Conservation (phyloP, 2,113 vertebrate species). For the Gopherus evgoodei region DNA sequence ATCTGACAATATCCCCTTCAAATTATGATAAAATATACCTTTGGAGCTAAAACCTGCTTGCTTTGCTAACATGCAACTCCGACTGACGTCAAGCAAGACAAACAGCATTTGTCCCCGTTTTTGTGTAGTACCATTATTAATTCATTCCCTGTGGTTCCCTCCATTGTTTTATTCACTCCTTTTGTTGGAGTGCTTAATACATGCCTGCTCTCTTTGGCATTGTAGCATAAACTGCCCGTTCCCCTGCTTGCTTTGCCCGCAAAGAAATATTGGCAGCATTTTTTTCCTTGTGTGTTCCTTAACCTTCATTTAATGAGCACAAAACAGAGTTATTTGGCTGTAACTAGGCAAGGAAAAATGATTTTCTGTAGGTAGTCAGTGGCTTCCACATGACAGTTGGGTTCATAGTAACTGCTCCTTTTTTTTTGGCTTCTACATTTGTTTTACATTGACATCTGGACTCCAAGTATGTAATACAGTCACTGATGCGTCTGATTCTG, state of each 20-base stretch:
- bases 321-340: constrained; percentile 15
- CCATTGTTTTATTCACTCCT: background rate
- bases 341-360: constrained; percentile 40
- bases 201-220: accelerated
- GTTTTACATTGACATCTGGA: background rate
- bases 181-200: background rate
- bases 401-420: background rate
- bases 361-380: background rate
- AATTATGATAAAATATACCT: background rate
- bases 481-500: background rate
- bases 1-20: background rate
- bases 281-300: background rate
- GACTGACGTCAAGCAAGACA: background rate
- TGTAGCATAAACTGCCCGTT: background rate
- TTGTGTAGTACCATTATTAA: background rate
- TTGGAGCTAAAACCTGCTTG: background rate
- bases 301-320: accelerated
- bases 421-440: constrained; percentile 38
- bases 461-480: accelerated
- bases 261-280: background rate
- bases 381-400: background rate
- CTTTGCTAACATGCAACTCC: background rate
- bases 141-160: background rate
- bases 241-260: background rate
- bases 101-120: background rate